Conservation (phyloP, 2,888 invertebrate species). For the Himalopsyche tibetana region DNA sequence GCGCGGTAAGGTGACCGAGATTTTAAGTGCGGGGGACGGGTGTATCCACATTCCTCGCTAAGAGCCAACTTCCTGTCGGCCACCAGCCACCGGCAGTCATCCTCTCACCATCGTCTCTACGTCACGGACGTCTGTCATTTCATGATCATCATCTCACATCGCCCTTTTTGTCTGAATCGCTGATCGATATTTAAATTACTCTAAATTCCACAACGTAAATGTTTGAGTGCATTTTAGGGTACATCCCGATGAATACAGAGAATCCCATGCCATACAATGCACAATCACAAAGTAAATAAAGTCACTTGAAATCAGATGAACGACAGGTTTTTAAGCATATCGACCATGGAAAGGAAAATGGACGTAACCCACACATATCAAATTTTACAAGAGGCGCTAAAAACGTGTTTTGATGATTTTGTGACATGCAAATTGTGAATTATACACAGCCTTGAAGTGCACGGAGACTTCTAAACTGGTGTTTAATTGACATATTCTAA, state of each 20-base stretch:
- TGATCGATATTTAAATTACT: constrained; percentile 43
- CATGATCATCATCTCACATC: not conserved
- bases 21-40: not conserved
- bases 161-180: constrained; percentile 8
- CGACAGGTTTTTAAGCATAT: no score
- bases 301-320: not conserved
- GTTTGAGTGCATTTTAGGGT: constrained; percentile 2
- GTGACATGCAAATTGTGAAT: no score
- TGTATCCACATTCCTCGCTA: constrained; percentile 17
- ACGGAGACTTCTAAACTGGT: no score
- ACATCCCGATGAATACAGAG: not conserved
- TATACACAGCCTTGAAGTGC: no score
- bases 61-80: constrained; percentile 26
- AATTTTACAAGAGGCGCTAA: no score
- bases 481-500: no score
- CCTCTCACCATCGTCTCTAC: not conserved
- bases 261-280: not conserved
- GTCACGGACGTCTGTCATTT: constrained; percentile 37
- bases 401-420: no score
- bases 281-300: not conserved
- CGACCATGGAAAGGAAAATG: no score
- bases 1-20: not conserved
- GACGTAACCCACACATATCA: no score
- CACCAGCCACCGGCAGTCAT: constrained; percentile 35
- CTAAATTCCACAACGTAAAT: not conserved